phyloP scores from a whole-genome alignment of 2,888 invertebrate species.

The Ariolimax columbianus region DNA sequence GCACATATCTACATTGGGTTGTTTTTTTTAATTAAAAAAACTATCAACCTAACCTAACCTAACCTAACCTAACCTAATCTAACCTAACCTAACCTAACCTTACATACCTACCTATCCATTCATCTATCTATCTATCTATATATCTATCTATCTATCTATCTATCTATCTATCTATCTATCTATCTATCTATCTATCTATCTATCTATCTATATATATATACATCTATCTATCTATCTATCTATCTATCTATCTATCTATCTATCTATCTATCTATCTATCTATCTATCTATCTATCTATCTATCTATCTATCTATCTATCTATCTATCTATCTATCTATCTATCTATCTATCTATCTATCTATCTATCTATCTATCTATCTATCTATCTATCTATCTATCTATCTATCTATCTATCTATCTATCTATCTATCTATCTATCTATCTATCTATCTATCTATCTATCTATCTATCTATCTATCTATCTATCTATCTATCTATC shows the following conservation, averaged over 20 bases:
- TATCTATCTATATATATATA: neutral
- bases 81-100: too few relatives aligned
- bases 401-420: neutral
- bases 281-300: slow-evolving; percentile 20
- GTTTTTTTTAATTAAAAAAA: too few relatives aligned
- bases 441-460: too few relatives aligned
- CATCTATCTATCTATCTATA: neutral
- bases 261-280: slow-evolving; percentile 20
- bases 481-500: too few relatives aligned
- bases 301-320: slow-evolving; percentile 20
- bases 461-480: too few relatives aligned
- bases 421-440: neutral
- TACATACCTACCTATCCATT: neutral
- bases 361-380: slow-evolving; percentile 20
- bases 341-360: slow-evolving; percentile 18
- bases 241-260: slow-evolving; percentile 20
- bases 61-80: too few relatives aligned
- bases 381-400: slow-evolving; percentile 9
- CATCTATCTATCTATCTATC: neutral
- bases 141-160: neutral
- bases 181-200: slow-evolving; percentile 6
- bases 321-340: slow-evolving; percentile 20
- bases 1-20: too few relatives aligned
- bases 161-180: slow-evolving; percentile 18
- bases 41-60: too few relatives aligned